Base-by-base conservation (phyloP, 2,888 invertebrate genomes). In the Abrostola tripartita region DNA sequence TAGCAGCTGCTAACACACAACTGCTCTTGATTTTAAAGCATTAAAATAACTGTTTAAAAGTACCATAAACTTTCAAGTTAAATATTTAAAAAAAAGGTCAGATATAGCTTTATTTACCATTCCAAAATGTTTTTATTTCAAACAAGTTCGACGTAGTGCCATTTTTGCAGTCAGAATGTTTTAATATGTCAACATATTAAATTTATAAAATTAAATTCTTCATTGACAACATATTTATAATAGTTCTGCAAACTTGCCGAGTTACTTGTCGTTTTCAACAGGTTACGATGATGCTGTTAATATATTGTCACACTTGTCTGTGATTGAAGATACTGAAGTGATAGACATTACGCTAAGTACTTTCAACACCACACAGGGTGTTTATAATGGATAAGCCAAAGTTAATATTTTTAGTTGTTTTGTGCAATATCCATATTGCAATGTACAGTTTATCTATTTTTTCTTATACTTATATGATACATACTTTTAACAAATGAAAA, bases 371-470 rank as follows among this genome's bases (percentile, higher is more conserved):
- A 67, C 65, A 68, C 77, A 78, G 71, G 88, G 88, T 89, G 90
- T 91, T 91, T 87, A 78, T 91, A 90, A 92, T 91, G 88, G 90
- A 90, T 92, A 93, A 93, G 92, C 94, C 94, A 94, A 94, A 94
- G 94, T 91, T 93, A 92, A 89, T 91, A 85, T 91, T 89, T 79
- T 91, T 92, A 92, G 89, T 92, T 92, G 81, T 88, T 87, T 91
- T 90, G 94, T 94, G 94, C 94, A 94, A 93, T 94, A 93, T 88
- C 81, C 85, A 81, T 86, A 92, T 94, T 94, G 93, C 93, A 89
- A 90, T 94, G 93, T 94, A 93, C 90, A 92, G 92, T 90, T 24
- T 87, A 87, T 86, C 84, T 86, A 88, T 88, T 88, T 85, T 85
- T 86, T 89, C 78, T 81, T 72, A 69, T 78, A 87, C 81, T 83